Evolutionary conservation across 2,113 vertebrate species (phyloP).

Genomic region (Centropus unirufus): DNA sequence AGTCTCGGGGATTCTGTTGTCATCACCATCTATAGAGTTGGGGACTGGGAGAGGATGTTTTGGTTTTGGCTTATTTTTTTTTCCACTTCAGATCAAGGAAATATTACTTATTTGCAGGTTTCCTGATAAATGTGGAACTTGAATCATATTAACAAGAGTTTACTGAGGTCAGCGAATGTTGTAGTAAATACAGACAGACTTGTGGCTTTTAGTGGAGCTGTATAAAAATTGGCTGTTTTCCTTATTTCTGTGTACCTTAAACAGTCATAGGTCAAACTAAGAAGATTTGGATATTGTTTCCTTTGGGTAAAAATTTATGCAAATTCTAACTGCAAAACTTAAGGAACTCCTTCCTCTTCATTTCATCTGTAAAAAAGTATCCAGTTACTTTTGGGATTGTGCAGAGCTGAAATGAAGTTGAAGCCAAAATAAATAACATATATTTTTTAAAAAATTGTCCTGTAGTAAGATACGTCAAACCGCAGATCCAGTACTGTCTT

Average conservation of each 20-base stretch:
- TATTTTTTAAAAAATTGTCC: not conserved
- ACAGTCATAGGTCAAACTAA: not conserved
- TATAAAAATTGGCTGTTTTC: not conserved
- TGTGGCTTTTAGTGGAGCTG: not conserved
- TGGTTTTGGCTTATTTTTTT: not conserved
- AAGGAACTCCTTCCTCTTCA: not conserved
- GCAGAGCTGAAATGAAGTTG: not conserved
- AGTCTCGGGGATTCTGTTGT: not conserved
- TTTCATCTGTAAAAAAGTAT: not conserved
- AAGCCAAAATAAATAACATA: not conserved
- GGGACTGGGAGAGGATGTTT: fast-evolving
- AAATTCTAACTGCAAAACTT: not conserved
- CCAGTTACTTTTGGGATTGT: not conserved
- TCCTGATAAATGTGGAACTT: not conserved
- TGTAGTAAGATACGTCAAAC: not conserved
- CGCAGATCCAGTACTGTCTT: not conserved
- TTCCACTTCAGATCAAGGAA: not conserved
- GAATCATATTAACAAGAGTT: not conserved
- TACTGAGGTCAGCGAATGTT: not conserved
- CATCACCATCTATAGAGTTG: not conserved
- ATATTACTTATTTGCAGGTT: not conserved
- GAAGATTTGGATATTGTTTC: not conserved
- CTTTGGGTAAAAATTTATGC: not conserved
- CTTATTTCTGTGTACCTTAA: not conserved
- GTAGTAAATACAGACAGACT: not conserved